Conservation (phyloP, 2,113 vertebrate genomes). For the Cyprinodon brontotheroides region DNA sequence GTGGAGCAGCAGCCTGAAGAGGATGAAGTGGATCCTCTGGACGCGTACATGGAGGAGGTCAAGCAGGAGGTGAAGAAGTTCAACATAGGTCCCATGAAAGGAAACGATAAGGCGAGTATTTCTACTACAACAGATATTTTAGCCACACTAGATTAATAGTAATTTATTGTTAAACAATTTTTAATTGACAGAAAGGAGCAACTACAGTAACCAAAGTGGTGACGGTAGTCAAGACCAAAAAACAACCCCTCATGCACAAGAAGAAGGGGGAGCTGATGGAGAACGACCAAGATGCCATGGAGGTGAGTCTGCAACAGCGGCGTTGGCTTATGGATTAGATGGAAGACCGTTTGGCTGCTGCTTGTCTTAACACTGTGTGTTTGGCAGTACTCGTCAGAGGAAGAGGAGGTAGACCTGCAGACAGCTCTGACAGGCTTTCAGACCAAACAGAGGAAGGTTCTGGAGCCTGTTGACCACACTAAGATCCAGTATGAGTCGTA, state of each 20-base stretch:
- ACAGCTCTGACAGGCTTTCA: conserved; percentile 97
- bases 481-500: conserved; percentile 97
- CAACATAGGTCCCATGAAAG: conserved; percentile 94
- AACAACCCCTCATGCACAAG: conserved; percentile 88
- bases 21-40: conserved; percentile 93
- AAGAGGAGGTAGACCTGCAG: conserved; percentile 97
- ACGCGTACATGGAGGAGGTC: conserved; percentile 99
- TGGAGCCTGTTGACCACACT: conserved; percentile 96
- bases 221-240: conserved; percentile 95
- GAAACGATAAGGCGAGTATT: conserved; percentile 89
- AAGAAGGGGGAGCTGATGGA: conserved; percentile 99
- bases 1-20: conserved; percentile 76
- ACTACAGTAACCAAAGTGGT: conserved; percentile 94
- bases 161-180: not conserved
- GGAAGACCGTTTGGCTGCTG: not conserved
- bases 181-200: conserved; percentile 85
- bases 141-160: not conserved
- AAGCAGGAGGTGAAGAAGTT: conserved; percentile 99
- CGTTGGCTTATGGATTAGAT: too few relatives aligned
- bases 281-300: conserved; percentile 99
- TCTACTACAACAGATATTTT: not conserved
- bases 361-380: conserved; percentile 6
- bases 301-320: conserved; percentile 75
- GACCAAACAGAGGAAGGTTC: conserved; percentile 95
- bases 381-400: conserved; percentile 95